Base-by-base conservation (phyloP, 1,140 invertebrate genomes). In the Conus betulinus region DNA sequence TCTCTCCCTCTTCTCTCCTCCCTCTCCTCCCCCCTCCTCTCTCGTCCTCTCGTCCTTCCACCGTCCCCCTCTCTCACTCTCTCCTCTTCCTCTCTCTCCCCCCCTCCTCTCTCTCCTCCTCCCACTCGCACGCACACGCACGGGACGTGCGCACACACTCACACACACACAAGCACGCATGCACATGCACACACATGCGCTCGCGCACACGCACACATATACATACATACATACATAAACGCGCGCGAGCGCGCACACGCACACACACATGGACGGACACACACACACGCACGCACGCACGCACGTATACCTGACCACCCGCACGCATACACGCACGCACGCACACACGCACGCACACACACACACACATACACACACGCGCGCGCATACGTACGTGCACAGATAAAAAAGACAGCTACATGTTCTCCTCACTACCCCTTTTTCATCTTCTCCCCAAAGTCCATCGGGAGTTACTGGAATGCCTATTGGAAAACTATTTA, bases 11-110 rank as follows among this genome's bases (percentile, higher is more conserved):
- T 82, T 52, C 53, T 82, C 39, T 82, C 3, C 27, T 3, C 39
- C n/a, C n/a, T n/a, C n/a, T n/a, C n/a, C n/a, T n/a, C n/a, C n/a
- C n/a, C n/a, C n/a, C n/a, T n/a, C 23, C 25, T 82, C 53, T 82
- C 39, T 55, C 53, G n/a, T 82, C 51, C 23, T 52, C 53, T 82
- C 23, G 7, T n/a, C n/a, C n/a, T n/a, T n/a, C n/a, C n/a, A n/a
- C n/a, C n/a, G n/a, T n/a, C n/a, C n/a, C n/a, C n/a, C 81, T 82
- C 81, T 82, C 81, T 52, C 81, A 53, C 39, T 55, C 51, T 82
- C 81, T 82, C 81, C 27, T 10, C 81, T 51, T 20, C 15, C 53
- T n/a, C 53, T 82, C 39, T 52, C 53, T 82, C 39, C 52, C 3
- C 39, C n/a, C n/a, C n/a, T n/a, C n/a, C n/a, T n/a, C 23, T 84